phyloP scores from a whole-genome alignment of 1,140 invertebrate genomes.

The Drosophila nebulosa region DNA sequence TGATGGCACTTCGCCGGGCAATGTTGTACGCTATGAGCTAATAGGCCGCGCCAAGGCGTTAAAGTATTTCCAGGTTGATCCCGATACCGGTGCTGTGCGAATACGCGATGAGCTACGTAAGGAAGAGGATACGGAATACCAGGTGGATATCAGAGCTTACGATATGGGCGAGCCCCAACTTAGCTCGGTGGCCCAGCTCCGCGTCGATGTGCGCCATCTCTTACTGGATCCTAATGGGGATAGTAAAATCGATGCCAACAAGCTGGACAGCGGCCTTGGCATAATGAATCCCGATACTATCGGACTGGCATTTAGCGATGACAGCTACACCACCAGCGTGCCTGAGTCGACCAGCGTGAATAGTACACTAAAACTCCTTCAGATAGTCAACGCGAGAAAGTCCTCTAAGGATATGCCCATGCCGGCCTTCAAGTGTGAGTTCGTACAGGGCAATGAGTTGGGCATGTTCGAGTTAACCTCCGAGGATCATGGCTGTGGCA shows the following conservation, averaged over 20 bases:
- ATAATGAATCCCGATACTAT: slow-evolving; percentile 84
- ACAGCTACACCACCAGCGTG: slow-evolving; percentile 89
- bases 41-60: slow-evolving; percentile 89
- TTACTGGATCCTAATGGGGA: slow-evolving; percentile 81
- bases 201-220: slow-evolving; percentile 91
- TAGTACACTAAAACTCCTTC: slow-evolving; percentile 71
- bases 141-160: slow-evolving; percentile 92
- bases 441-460: slow-evolving; percentile 87
- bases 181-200: slow-evolving; percentile 89
- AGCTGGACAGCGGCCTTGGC: slow-evolving; percentile 42
- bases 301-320: slow-evolving; percentile 91
- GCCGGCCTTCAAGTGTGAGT: slow-evolving; percentile 84
- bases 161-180: slow-evolving; percentile 93
- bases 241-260: slow-evolving; percentile 31
- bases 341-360: slow-evolving; percentile 84
- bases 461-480: slow-evolving; percentile 87
- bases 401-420: slow-evolving; percentile 39
- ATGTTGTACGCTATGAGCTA: slow-evolving; percentile 90
- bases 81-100: slow-evolving; percentile 88
- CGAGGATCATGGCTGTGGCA: slow-evolving; percentile 89
- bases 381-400: slow-evolving; percentile 78
- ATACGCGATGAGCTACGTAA: slow-evolving; percentile 92
- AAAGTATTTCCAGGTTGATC: slow-evolving; percentile 93
- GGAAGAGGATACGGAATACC: slow-evolving; percentile 92
- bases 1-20: slow-evolving; percentile 91